Percentiles rank a stretch among this genome's conserved stretches.
Evolutionary conservation across 2,888 invertebrate species (phyloP).

Genomic region (Magallana nippona): DNA sequence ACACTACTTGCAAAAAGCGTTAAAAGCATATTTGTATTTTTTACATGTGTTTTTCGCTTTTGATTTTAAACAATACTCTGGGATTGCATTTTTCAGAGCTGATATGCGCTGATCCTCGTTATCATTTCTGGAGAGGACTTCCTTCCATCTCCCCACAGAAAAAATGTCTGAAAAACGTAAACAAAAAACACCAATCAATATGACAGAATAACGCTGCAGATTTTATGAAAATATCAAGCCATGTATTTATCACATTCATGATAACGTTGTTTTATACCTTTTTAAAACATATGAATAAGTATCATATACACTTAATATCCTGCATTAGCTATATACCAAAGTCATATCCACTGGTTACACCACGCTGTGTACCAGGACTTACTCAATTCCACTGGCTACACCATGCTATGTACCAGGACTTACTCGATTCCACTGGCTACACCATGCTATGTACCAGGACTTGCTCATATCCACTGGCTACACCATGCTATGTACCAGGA

Average conservation of each 20-base stretch:
- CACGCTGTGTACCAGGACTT: conserved; percentile 24
- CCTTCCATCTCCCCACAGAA: background rate
- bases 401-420: no score
- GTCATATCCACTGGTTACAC: conserved; percentile 17
- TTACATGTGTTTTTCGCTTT: conserved; percentile 36
- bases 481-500: no score
- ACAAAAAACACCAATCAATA: no score
- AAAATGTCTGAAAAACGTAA: background rate
- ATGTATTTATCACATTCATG: background rate
- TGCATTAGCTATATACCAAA: background rate
- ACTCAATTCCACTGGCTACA: background rate
- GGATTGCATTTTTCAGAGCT: conserved; percentile 27
- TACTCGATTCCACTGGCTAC: no score
- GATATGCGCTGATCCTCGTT: conserved; percentile 29
- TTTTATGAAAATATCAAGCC: no score
- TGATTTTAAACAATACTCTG: conserved; percentile 34
- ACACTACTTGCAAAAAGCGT: conserved; percentile 28
- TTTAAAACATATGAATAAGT: background rate
- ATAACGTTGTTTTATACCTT: background rate
- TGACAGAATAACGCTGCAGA: no score
- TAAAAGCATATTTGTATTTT: conserved; percentile 40
- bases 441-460: no score
- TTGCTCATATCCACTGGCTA: no score
- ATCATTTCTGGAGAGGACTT: background rate
- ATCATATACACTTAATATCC: background rate